These are phyloP conservation scores for Mustela nigripes DNA, from an alignment of 2,113 vertebrate genomes.

Conservation along the genomic window DNA sequence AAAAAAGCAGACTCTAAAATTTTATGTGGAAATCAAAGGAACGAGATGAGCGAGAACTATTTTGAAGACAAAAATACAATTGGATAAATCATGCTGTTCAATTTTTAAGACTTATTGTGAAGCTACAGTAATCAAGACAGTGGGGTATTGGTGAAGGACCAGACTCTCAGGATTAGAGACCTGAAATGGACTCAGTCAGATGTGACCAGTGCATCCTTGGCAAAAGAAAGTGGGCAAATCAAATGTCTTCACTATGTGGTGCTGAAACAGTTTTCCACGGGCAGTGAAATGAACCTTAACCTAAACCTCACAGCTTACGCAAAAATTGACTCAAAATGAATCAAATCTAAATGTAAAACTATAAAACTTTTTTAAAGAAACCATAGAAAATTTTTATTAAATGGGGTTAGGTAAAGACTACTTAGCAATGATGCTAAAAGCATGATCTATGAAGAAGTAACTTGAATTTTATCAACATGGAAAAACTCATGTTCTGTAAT, in stretches of 20 bases:
- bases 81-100: not conserved
- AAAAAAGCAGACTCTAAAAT: not conserved
- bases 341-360: not conserved
- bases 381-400: not conserved
- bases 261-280: not conserved
- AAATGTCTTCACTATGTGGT: not conserved
- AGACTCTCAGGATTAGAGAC: not conserved
- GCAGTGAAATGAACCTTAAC: not conserved
- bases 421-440: not conserved
- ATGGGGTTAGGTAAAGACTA: not conserved
- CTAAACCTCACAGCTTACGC: not conserved
- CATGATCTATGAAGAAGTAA: not conserved
- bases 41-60: not conserved
- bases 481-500: not conserved
- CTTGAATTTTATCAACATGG: not conserved
- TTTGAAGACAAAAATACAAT: slow-evolving; percentile 11
- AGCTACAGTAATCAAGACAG: not conserved
- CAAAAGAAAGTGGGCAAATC: not conserved
- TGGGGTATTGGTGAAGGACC: not conserved
- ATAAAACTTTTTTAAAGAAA: not conserved
- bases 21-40: not conserved
- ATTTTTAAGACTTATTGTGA: not conserved
- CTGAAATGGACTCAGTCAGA: not conserved
- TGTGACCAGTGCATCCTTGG: not conserved
- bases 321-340: not conserved